These are phyloP conservation scores for Hemiprocne comata DNA, from an alignment of 2,113 vertebrate genomes.

Conservation along the genomic window DNA sequence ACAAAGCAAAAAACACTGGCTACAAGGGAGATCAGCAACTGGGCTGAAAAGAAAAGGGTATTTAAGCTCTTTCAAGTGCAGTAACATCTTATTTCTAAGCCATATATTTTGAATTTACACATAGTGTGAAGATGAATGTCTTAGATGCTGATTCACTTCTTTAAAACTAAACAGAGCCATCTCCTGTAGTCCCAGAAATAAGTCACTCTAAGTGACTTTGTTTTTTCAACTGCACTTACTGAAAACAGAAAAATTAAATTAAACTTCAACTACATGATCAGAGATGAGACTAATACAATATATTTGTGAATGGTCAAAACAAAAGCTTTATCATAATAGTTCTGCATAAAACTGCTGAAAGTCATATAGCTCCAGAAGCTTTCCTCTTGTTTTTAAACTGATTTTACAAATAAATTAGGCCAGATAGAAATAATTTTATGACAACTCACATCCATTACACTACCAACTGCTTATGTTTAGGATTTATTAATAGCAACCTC, in stretches of 20 bases:
- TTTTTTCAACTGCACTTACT: not conserved
- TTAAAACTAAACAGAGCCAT: not conserved
- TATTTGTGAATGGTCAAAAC: not conserved
- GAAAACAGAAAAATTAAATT: conserved; percentile 25
- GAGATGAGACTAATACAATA: not conserved
- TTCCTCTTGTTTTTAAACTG: not conserved
- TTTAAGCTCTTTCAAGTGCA: too few relatives aligned
- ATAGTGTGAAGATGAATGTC: not conserved
- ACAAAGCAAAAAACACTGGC: not conserved
- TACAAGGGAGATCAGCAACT: not conserved
- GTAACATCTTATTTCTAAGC: not conserved
- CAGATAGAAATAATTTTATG: not conserved
- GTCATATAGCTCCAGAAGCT: not conserved
- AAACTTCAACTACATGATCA: not conserved
- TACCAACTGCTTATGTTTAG: not conserved
- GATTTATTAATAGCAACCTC: not conserved
- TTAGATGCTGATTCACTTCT: conserved; percentile 5
- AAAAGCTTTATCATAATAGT: not conserved
- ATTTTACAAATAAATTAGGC: not conserved
- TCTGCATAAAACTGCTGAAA: not conserved
- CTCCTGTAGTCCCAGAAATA: conserved; percentile 14
- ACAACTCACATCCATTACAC: not conserved
- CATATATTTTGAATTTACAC: not conserved
- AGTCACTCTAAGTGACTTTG: conserved; percentile 12
- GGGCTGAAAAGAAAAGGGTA: not conserved